phyloP scores from a whole-genome alignment of 2,888 invertebrate genomes.

The Trissolcus brochymenae region DNA sequence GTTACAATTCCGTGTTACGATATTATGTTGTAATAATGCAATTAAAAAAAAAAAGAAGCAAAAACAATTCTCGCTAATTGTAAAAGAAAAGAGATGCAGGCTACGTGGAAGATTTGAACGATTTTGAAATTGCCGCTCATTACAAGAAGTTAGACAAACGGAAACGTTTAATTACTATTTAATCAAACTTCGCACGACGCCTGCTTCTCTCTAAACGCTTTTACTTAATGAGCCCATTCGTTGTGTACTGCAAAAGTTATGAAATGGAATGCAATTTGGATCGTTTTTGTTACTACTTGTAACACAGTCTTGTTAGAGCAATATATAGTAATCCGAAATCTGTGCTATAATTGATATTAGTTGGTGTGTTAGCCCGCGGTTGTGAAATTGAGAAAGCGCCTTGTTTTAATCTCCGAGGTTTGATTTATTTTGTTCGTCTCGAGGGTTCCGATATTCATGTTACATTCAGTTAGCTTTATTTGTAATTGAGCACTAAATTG shows the following conservation, averaged over 20 bases:
- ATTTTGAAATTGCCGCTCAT: conserved; percentile 7
- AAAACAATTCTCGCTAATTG: too few relatives aligned
- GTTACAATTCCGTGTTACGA: too few relatives aligned
- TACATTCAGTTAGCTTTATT: conserved; percentile 36
- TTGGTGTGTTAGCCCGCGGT: conserved; percentile 17
- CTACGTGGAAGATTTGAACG: too few relatives aligned
- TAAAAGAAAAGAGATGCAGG: too few relatives aligned
- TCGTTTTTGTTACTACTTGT: conserved; percentile 30
- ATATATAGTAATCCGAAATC: conserved; percentile 44
- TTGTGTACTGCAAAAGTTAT: conserved; percentile 35
- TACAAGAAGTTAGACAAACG: conserved; percentile 3
- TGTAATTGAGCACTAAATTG: conserved; percentile 34
- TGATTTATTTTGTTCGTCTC: conserved; percentile 35
- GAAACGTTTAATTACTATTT: conserved; percentile 21
- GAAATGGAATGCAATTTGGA: conserved; percentile 22
- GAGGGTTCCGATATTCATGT: conserved; percentile 21
- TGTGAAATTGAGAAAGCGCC: conserved; percentile 49
- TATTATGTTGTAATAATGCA: too few relatives aligned
- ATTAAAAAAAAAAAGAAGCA: too few relatives aligned
- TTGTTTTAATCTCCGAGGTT: conserved; percentile 25
- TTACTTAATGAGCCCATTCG: conserved; percentile 36
- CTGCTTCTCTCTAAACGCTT: conserved; percentile 17
- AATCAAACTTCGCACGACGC: conserved; percentile 22
- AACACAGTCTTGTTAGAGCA: conserved; percentile 40
- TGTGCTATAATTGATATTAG: conserved; percentile 46